Evolutionary conservation across 2,888 invertebrate genomes (phyloP), one percentile per base, ranked within the genome.

Genomic region (Limnephilus auricula): DNA sequence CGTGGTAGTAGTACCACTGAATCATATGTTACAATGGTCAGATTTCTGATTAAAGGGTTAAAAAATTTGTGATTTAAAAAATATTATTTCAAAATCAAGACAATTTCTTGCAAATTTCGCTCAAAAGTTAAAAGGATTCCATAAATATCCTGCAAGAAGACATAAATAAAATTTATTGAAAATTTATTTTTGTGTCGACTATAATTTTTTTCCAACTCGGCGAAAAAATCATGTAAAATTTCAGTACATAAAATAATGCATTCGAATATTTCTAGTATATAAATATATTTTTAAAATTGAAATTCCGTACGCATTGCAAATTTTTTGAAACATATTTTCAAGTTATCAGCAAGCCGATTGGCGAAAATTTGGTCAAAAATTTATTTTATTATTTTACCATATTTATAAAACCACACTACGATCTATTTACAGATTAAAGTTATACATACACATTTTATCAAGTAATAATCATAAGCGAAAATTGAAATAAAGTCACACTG

Each of bases 271-370:
- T 85, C 85, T 85, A 87, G 50, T 86, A 87, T 65, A 87, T 65
- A 87, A 87, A 65, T 87, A 87, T 65, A 65, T 31, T 65, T 86
- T 87, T 65, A 65, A 50, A 40, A 85, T 87, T 87, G 65, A 65
- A 89, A 90, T 90, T 90, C 84, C 84, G 45, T 90, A 84, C 83
- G 84, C 90, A 90, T 90, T 91, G 89, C 78, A 80, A 87, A 65
- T 65, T 65, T 50, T 86, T 87, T 45, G 40, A 85, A 85, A 34
- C 34, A n/a, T 45, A 85, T 85, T 85, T 85, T 85, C 85, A 85
- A 37, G 37, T 85, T 85, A 40, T 45, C 40, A 84, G 85, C 85
- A 30, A 85, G 85, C 85, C 85, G 37, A 40, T 85, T 85, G 85
- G 85, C 85, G 85, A 37, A 40, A 37, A 40, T 85, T 85, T 85